Evolutionary conservation across 2,888 invertebrate genomes (phyloP).

Genomic region (Drosophila neonasuta): DNA sequence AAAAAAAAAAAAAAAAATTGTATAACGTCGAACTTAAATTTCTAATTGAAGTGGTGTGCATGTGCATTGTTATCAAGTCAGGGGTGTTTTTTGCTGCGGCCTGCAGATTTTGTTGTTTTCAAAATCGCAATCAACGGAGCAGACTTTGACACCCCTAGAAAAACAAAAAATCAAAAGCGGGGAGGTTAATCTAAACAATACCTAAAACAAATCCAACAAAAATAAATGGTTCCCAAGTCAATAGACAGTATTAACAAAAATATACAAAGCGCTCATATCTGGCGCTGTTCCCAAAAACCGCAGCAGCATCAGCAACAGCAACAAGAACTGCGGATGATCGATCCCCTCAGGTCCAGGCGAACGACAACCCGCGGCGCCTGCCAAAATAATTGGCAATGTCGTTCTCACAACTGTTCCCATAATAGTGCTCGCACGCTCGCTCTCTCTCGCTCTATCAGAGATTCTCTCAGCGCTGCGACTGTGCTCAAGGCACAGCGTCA

Average conservation of each 20-base stretch:
- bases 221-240: slow-evolving; percentile 40
- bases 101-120: slow-evolving; percentile 29
- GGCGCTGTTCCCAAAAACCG: slow-evolving; percentile 26
- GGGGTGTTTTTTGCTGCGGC: slow-evolving; percentile 36
- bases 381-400: slow-evolving; percentile 55
- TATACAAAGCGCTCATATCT: slow-evolving; percentile 8
- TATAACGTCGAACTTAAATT: slow-evolving; percentile 3
- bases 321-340: slow-evolving; percentile 7
- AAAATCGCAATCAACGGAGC: slow-evolving; percentile 21
- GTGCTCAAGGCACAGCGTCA: slow-evolving; percentile 37
- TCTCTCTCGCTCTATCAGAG: slow-evolving; percentile 18
- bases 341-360: slow-evolving; percentile 31
- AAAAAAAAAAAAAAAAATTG: not conserved
- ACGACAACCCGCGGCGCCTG: slow-evolving; percentile 48
- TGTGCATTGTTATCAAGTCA: slow-evolving; percentile 51
- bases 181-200: slow-evolving; percentile 23
- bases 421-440: slow-evolving; percentile 5
- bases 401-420: not conserved
- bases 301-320: slow-evolving; percentile 10
- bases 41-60: slow-evolving; percentile 1
- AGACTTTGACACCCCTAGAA: slow-evolving; percentile 48
- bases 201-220: slow-evolving; percentile 16
- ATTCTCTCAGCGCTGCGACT: slow-evolving; percentile 35
- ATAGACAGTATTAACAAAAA: slow-evolving; percentile 10
- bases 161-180: slow-evolving; percentile 7